Evolutionary conservation across 2,797 vertebrate genomes (phyloP).

Genomic region (Gadopsis marmoratus): DNA sequence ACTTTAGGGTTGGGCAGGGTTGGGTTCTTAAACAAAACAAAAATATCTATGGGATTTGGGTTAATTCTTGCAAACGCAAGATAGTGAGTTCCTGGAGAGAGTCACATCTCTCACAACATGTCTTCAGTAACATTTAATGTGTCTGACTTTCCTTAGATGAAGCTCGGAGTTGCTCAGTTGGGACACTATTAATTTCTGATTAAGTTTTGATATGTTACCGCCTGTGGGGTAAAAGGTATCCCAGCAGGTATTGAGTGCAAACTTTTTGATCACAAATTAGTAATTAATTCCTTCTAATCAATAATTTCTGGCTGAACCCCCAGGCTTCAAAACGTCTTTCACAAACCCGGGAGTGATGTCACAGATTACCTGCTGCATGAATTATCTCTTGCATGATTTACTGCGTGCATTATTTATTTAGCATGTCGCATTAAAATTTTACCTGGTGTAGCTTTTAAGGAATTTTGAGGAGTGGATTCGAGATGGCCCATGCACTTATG

Average conservation of each 20-base stretch:
- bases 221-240: neutral
- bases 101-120: neutral
- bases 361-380: conserved; percentile 14
- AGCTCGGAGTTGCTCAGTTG: neutral
- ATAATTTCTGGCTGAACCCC: conserved; percentile 31
- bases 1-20: neutral
- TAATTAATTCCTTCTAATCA: conserved; percentile 31
- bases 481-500: neutral
- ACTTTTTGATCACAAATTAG: conserved; percentile 23
- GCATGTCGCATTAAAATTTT: conserved; percentile 1
- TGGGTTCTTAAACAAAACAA: no score
- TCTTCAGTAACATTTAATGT: neutral
- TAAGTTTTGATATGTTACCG: conserved; percentile 5
- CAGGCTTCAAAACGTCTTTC: conserved; percentile 9
- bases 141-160: neutral
- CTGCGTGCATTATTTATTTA: conserved; percentile 10
- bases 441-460: conserved; percentile 21
- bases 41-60: neutral
- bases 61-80: neutral
- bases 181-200: conserved; percentile 16
- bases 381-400: conserved; percentile 15
- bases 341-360: conserved; percentile 14
- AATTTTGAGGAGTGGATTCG: neutral
- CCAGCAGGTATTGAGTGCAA: neutral
- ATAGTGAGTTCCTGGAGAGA: neutral